Base-by-base conservation (phyloP, 2,113 vertebrate genomes). In the Malurus cyaneus region DNA sequence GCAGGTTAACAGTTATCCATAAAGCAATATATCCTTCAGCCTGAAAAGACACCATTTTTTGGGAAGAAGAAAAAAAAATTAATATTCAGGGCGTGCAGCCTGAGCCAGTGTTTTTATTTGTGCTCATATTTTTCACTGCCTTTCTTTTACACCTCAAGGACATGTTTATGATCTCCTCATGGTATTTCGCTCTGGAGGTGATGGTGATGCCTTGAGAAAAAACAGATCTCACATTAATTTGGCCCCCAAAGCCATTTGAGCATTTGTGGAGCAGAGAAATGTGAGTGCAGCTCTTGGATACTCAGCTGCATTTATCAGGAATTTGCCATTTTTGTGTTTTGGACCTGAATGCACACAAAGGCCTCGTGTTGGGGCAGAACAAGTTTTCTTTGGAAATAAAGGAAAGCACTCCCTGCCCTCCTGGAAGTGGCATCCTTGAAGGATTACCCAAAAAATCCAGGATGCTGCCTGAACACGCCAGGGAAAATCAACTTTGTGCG, bases 141-240 rank as follows among this genome's bases (percentile, higher is more conserved):
- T 96, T 90, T 95, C 90, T 93, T 86, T 94, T 93, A 84, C 82
- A 90, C 88, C 76, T 95, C 94, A 80, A 89, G 85, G 92, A 95
- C 88, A 83, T 41, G 11, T 94, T 95, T 95, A 93, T 92, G 89
- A 50, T 89, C 65, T 94, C 70, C 84, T 96, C 25, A 0, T 59
- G 70, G 65, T 94, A 85, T 89, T 97, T 94, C 66, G n/a, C 86
- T 91, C 69, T 71, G 65, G 93, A 96, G 57, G 73, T 72, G 89
- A 89, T n/a, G 74, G 86, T 49, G 80, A 87, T 80, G 80, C 56
- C 88, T 92, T 94, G 89, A 95, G 90, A 90, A 95, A 86, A 94
- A 95, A 44, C 85, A 96, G 93, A 90, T 78, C 86, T 92, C 65
- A 18, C 36, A 5, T 94, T 74, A 67, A 83, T 92, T 93, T 95